A percentile compares a stretch with the other conserved stretches of the same genome.
These are phyloP conservation scores for Linnaemya tessellans DNA, from an alignment of 2,888 invertebrate species.

Conservation along the genomic window DNA sequence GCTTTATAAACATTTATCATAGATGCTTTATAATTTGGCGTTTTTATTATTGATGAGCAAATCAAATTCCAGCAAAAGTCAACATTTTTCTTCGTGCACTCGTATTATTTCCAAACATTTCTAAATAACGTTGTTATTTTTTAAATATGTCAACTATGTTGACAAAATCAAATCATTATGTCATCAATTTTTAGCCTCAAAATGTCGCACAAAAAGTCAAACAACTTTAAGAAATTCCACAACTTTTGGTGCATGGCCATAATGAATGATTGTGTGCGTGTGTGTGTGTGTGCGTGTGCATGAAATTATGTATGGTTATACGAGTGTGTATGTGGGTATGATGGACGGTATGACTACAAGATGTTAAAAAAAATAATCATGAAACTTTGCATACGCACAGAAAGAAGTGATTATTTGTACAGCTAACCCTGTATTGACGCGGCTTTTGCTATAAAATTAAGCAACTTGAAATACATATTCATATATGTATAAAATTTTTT, in stretches of 20 bases:
- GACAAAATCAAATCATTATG: constrained; percentile 72
- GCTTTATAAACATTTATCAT: constrained; percentile 1
- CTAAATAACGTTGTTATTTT: constrained; percentile 65
- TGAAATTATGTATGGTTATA: too few relatives aligned
- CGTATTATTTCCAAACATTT: neutral
- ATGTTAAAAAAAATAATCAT: constrained; percentile 21
- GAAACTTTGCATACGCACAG: constrained; percentile 36
- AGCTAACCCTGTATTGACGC: neutral
- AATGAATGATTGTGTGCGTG: neutral
- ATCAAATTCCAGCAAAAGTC: constrained; percentile 14
- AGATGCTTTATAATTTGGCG: constrained; percentile 14
- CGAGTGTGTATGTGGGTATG: neutral
- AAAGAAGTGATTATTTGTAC: constrained; percentile 2
- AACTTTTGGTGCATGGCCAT: constrained; percentile 14
- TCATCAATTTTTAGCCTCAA: constrained; percentile 71
- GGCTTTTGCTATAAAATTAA: too few relatives aligned
- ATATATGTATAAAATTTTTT: too few relatives aligned
- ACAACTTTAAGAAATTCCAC: constrained; percentile 41
- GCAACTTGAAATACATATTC: too few relatives aligned
- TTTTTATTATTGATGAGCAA: constrained; percentile 17
- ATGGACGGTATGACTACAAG: constrained; percentile 3
- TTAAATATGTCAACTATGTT: constrained; percentile 66
- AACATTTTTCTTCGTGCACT: constrained; percentile 38
- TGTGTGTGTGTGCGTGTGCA: neutral
- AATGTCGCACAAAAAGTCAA: constrained; percentile 60